Evolutionary conservation across 2,888 invertebrate genomes (phyloP), one percentile per base, ranked within the genome.

Genomic region (Philaethria dido): DNA sequence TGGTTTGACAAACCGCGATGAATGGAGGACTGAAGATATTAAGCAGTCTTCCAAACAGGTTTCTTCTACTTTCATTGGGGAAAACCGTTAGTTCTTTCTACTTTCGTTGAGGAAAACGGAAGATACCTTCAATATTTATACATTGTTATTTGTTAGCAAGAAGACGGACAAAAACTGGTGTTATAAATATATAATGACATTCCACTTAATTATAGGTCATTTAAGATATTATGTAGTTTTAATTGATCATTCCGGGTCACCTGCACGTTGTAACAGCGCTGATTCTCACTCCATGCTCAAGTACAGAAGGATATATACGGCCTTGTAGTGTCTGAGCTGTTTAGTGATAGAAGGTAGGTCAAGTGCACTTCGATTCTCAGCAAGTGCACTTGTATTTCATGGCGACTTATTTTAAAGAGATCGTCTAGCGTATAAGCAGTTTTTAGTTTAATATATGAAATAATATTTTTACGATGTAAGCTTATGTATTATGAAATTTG

Each of bases 321-420:
- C 59, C 45, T 60, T 45, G 22, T 44, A 45, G 42, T 60, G 16
- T 25, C 44, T 22, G 22, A 29, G 25, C 59, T 60, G 25, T 29
- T 60, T 60, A 57, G 64, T 47, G 57, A 16, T 20, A 39, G 33
- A 47, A 64, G 64, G 39, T 64, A 11, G 64, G 64, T 64, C 59
- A 64, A 64, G 64, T 18, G 50, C 42, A 50, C 64, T 64, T 50
- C 48, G 59, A 61, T 33, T 59, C 42, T 64, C 42, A 18, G 39
- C 59, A 59, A 64, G 64, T 64, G 59, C 47, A 59, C 64, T 64
- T 64, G 20, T 64, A 22, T 48, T 64, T 57, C 55, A 57, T 29
- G 48, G 64, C 59, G 39, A 60, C 59, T 45, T 60, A 45, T 45
- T 60, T 44, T 60, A 60, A 45, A 60, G 25, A 60, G 42, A 60